A percentile compares a stretch with the other conserved stretches of the same genome.
These are phyloP conservation scores for Achlya flavicornis DNA, from an alignment of 2,888 invertebrate genomes.

Conservation along the genomic window DNA sequence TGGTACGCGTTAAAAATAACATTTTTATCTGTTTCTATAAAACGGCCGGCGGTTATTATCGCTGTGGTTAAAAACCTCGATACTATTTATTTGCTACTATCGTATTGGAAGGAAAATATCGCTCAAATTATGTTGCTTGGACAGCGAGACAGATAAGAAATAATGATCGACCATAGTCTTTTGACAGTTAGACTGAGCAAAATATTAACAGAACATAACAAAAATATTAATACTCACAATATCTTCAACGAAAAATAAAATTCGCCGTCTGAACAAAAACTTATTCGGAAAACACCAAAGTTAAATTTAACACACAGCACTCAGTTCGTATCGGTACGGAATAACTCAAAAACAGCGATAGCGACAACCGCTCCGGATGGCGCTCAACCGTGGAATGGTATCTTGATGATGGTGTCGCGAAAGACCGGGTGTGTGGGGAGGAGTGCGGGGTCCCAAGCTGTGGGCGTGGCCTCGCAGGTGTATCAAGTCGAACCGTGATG, in stretches of 20 bases:
- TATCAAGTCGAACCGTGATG: constrained; percentile 74
- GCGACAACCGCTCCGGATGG: constrained; percentile 58
- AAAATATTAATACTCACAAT: constrained; percentile 36
- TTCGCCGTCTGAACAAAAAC: constrained; percentile 37
- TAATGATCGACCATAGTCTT: constrained; percentile 1
- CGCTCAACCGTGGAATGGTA: constrained; percentile 72
- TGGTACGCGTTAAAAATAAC: constrained; percentile 16
- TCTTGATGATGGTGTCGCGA: constrained; percentile 68
- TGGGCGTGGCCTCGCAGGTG: constrained; percentile 77
- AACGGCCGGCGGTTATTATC: constrained; percentile 19
- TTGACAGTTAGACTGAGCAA: neutral
- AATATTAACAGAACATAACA: constrained; percentile 12
- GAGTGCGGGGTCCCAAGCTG: constrained; percentile 26
- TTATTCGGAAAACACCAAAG: constrained; percentile 48
- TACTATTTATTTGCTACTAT: constrained; percentile 18
- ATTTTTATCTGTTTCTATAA: constrained; percentile 29
- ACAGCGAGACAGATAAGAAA: constrained; percentile 26
- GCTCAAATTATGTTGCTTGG: constrained; percentile 21
- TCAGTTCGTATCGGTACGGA: constrained; percentile 60
- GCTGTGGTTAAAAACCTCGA: constrained; percentile 11
- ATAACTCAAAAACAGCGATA: constrained; percentile 43
- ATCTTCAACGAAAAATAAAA: constrained; percentile 20
- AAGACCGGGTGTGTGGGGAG: constrained; percentile 41
- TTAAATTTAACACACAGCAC: constrained; percentile 65
- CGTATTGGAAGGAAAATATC: constrained; percentile 27